A percentile compares a stretch with the other conserved stretches of the same genome.
phyloP scores from a whole-genome alignment of 2,113 vertebrate species.

The Brienomyrus brachyistius region DNA sequence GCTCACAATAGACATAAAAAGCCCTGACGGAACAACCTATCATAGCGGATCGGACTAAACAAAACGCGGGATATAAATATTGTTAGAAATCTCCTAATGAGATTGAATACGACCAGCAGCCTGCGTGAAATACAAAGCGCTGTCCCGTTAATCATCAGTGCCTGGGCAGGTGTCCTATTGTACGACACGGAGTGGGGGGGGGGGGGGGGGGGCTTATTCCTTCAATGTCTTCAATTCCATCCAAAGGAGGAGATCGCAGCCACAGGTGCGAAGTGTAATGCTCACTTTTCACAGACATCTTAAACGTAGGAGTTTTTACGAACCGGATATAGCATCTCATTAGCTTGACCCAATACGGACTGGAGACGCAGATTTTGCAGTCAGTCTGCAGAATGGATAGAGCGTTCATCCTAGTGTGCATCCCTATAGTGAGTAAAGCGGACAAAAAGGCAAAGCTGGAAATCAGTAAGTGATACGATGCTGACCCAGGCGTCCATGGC shows the following conservation, averaged over 20 bases:
- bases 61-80: not conserved
- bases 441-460: conserved; percentile 32
- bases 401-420: not conserved
- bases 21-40: not conserved
- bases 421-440: not conserved
- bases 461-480: conserved; percentile 54
- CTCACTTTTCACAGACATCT: not conserved
- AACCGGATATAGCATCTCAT: not conserved
- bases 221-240: not conserved
- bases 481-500: conserved; percentile 6
- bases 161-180: not conserved
- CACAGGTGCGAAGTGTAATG: not conserved
- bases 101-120: not conserved
- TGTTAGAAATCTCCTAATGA: not conserved
- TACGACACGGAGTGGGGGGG: not conserved
- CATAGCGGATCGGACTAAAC: not conserved
- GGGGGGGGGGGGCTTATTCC: not conserved
- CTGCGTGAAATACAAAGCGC: not conserved
- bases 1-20: not conserved
- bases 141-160: not conserved
- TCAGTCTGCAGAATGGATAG: not conserved
- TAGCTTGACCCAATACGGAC: not conserved
- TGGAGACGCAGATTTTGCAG: not conserved
- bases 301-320: not conserved
- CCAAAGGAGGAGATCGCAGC: not conserved